Conservation (phyloP, 2,113 vertebrate species). For the Orcinus orca region DNA sequence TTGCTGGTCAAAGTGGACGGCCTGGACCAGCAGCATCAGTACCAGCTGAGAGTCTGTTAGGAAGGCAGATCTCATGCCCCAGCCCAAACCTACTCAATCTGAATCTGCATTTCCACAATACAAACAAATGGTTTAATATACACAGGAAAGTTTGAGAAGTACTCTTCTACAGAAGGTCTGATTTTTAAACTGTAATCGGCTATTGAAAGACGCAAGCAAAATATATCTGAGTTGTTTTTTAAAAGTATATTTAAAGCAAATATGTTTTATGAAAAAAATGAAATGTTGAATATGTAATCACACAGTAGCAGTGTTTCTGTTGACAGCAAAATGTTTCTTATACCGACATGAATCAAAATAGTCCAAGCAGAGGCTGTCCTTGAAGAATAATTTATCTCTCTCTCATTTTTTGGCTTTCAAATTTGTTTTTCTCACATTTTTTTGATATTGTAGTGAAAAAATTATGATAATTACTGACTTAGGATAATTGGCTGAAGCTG, state of each 20-base stretch:
- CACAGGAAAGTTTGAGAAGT: neutral
- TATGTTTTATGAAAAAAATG: neutral
- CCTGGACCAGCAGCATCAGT: too few relatives aligned
- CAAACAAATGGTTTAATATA: too few relatives aligned
- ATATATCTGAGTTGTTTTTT: neutral
- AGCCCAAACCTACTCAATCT: neutral
- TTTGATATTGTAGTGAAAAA: conserved; percentile 34
- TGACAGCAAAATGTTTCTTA: neutral
- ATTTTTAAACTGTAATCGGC: neutral
- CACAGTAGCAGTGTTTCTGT: neutral
- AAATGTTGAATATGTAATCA: conserved; percentile 26
- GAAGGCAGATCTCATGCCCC: neutral
- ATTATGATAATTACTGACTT: conserved; percentile 27
- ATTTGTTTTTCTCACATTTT: conserved; percentile 18
- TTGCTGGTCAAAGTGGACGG: neutral
- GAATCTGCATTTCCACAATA: neutral
- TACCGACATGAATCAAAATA: neutral
- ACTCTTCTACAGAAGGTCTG: neutral
- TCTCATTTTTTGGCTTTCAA: neutral
- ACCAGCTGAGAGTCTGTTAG: neutral
- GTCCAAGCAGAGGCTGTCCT: neutral
- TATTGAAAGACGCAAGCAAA: neutral
- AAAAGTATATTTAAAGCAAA: conserved; percentile 19
- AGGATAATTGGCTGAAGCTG: conserved; percentile 21
- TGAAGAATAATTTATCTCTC: neutral